Conservation (phyloP, 1,140 invertebrate genomes). For the Drosophila virilis region DNA sequence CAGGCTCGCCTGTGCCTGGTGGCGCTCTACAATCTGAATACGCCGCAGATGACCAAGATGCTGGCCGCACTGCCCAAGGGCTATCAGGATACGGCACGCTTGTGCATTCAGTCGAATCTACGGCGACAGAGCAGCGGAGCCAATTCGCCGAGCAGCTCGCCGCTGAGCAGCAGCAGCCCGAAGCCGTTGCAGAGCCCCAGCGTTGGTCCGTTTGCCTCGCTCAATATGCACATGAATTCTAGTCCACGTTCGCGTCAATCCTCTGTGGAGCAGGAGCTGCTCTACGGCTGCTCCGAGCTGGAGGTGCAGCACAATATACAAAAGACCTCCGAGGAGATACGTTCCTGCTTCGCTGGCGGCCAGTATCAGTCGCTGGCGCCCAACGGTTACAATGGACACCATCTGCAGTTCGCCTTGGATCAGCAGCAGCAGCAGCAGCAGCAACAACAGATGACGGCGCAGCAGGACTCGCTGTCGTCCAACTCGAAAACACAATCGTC, state of each 20-base stretch:
- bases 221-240: conserved; percentile 77
- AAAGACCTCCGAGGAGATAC: conserved; percentile 96
- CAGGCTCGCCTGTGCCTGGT: conserved; percentile 92
- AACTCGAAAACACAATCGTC: conserved; percentile 84
- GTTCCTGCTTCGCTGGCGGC: conserved; percentile 87
- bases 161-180: conserved; percentile 82
- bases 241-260: conserved; percentile 83
- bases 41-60: conserved; percentile 91
- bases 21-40: conserved; percentile 95
- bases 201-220: conserved; percentile 77
- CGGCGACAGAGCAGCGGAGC: conserved; percentile 86
- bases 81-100: conserved; percentile 92
- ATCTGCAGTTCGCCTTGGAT: conserved; percentile 64
- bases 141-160: conserved; percentile 80
- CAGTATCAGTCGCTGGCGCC: conserved; percentile 88
- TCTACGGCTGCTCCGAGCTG: conserved; percentile 91
- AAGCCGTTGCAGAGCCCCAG: conserved; percentile 83
- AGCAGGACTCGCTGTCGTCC: conserved; percentile 80
- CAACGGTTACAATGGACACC: conserved; percentile 86
- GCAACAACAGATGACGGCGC: conserved; percentile 42
- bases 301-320: conserved; percentile 94
- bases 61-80: conserved; percentile 92
- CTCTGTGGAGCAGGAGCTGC: conserved; percentile 86
- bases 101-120: conserved; percentile 93
- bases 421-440: conserved; percentile 67